Evolutionary conservation across 2,797 vertebrate species (phyloP).

Genomic region (Sandelia bainsii): DNA sequence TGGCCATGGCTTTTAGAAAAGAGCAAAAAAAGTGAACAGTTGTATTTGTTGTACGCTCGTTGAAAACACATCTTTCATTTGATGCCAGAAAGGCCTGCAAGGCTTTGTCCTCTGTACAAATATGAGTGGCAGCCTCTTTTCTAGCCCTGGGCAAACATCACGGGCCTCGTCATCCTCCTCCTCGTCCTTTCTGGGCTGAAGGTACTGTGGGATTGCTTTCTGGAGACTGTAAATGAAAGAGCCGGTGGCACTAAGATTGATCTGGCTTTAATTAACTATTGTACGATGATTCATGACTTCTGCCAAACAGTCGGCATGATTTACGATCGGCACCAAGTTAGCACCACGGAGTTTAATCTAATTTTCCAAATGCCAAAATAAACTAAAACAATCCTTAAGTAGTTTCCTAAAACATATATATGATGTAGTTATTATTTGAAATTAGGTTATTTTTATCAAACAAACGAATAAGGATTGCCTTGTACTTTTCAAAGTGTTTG

Average conservation of each 20-base stretch:
- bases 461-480: not conserved
- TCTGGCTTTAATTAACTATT: constrained; percentile 71
- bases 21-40: constrained; percentile 41
- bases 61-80: constrained; percentile 70
- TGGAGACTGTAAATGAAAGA: constrained; percentile 19
- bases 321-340: constrained; percentile 40
- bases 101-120: constrained; percentile 72
- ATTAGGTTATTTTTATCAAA: not conserved
- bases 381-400: not conserved
- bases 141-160: constrained; percentile 57
- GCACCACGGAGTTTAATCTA: not conserved
- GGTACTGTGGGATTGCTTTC: constrained; percentile 60
- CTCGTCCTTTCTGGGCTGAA: constrained; percentile 36
- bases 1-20: constrained; percentile 45
- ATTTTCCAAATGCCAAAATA: not conserved
- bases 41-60: constrained; percentile 63
- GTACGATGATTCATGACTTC: constrained; percentile 58
- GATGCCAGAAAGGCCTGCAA: constrained; percentile 60
- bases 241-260: constrained; percentile 61
- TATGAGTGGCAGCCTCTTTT: constrained; percentile 73
- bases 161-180: constrained; percentile 33
- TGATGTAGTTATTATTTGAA: not conserved
- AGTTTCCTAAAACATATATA: not conserved
- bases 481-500: not conserved
- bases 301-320: constrained; percentile 61